Base-by-base conservation (phyloP, 2,888 invertebrate species). In the Chironomus tentans region DNA sequence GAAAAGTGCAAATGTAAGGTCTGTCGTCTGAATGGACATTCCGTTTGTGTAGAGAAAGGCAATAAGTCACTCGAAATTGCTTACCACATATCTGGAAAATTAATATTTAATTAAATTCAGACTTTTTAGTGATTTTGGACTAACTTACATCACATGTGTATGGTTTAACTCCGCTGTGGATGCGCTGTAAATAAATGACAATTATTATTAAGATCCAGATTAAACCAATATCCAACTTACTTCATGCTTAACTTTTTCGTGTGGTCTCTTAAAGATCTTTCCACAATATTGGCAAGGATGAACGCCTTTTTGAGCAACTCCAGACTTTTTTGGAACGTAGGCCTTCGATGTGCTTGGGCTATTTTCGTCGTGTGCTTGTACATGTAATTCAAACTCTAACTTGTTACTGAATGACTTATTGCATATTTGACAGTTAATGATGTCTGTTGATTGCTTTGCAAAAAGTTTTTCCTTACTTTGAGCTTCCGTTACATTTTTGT, bases 221-320 rank as follows among this genome's bases (percentile, higher is more conserved):
- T n/a, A n/a, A 28, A 28, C 4, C 3, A 28, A 28, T 28, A 6
- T 28, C 28, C 3, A 28, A 28, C 28, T 28, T 28, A 28, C 28
- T 82, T 93, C 93, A 79, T 93, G 93, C 82, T 92, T 92, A 1
- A 93, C 92, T 82, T 92, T 92, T 79, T 93, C 92, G 79, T 91
- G 92, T 0, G 93, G 92, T 62, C 92, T 85, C 2, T 88, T 86
- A 79, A 93, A 93, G 77, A 89, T 85, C 76, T 91, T 86, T 0
- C 88, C 88, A 79, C 93, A 93, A 80, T 89, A 92, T 77, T 89
- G 86, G 79, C 93, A 93, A 70, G 87, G 87, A 82, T 91, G 65
- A 24, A 24, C 13, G 2, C 65, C 10, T 76, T 76, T 24, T 61
- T 76, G 74, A 56, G 77, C n/a, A 38, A 77, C 68, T 12, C 5